A percentile compares a stretch with the other conserved stretches of the same genome.
Conservation (phyloP, 2,797 vertebrate genomes). For the Xenentodon cancila region DNA sequence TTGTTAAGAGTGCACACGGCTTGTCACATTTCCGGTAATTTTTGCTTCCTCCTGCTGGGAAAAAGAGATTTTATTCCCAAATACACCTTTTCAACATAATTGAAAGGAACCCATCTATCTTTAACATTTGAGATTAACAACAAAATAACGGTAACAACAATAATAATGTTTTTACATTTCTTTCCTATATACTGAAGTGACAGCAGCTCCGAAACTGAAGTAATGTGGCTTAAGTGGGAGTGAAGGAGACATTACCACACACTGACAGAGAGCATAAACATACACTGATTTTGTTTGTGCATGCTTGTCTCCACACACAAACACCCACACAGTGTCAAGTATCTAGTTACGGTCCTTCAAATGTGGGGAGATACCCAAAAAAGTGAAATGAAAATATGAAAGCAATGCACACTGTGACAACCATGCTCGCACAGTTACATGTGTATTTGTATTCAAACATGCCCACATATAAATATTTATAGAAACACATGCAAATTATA, state of each 20-base stretch:
- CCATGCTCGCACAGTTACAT: slow-evolving; percentile 35
- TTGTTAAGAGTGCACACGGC: slow-evolving; percentile 6
- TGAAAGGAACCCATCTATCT: not conserved
- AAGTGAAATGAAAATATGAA: slow-evolving; percentile 34
- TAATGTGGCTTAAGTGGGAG: slow-evolving; percentile 50
- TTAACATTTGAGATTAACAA: too few relatives aligned
- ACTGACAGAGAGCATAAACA: slow-evolving; percentile 74
- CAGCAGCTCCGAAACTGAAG: slow-evolving; percentile 58
- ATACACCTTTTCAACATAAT: not conserved
- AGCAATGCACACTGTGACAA: slow-evolving; percentile 30
- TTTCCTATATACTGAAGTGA: slow-evolving; percentile 38
- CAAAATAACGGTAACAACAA: too few relatives aligned
- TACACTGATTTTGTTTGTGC: slow-evolving; percentile 67
- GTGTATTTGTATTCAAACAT: slow-evolving; percentile 31
- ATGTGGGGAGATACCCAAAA: slow-evolving; percentile 22
- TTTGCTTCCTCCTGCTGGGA: not conserved
- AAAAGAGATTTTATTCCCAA: not conserved
- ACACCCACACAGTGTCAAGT: slow-evolving; percentile 35
- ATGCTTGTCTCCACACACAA: slow-evolving; percentile 36
- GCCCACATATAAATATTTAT: slow-evolving; percentile 11
- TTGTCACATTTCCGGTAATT: not conserved
- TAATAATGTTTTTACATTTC: slow-evolving; percentile 35
- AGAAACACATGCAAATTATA: slow-evolving; percentile 15
- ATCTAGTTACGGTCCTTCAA: slow-evolving; percentile 44
- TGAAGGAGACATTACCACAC: slow-evolving; percentile 48